Evolutionary conservation across 2,888 invertebrate genomes (phyloP), one percentile per base, ranked within the genome.

Genomic region (Agrotis puta): DNA sequence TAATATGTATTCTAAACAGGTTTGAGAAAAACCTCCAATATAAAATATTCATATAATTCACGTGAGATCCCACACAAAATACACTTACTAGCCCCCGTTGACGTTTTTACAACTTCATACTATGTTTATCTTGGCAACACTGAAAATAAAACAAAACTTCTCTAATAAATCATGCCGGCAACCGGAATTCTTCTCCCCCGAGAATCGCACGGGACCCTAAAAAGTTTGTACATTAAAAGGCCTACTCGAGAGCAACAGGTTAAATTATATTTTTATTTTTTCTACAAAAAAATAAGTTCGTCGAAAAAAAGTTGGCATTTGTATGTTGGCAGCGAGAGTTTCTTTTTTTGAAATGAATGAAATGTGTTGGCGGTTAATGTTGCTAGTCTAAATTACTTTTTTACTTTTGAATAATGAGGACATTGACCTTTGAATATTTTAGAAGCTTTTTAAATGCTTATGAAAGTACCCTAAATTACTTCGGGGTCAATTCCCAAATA

Each of bases 211-310:
- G 76, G 81, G 63, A 69, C 81, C 83, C 75, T 56, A 68, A 83
- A 81, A 78, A 76, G 69, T 81, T 83, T 74, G 54, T 50, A 70
- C 74, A 81, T 78, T 83, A 81, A 78, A 77, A 73, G 59, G 64
- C 68, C 83, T 79, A 64, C 83, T 75, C 48, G 20, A 58, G n/a
- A 65, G 85, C 83, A 83, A 84, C 84, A 84, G 85, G 84, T 84
- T 81, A 75, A 81, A 70, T 65, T 85, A 71, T 63, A 20, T 33
- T 58, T 48, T 54, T 66, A 68, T 70, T 64, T 47, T 61, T 18
- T 14, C 13, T 13, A 48, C 57, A 63, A 51, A 62, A 51, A 48
- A 51, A 6, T 56, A 45, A 56, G 27, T 58, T 58, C 20, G 7
- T 63, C 5, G 33, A 65, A 67, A 79, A 61, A 81, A 58, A 63